Conservation (phyloP, 64 coral and sea anemone species). For the Montipora efflorescens region DNA sequence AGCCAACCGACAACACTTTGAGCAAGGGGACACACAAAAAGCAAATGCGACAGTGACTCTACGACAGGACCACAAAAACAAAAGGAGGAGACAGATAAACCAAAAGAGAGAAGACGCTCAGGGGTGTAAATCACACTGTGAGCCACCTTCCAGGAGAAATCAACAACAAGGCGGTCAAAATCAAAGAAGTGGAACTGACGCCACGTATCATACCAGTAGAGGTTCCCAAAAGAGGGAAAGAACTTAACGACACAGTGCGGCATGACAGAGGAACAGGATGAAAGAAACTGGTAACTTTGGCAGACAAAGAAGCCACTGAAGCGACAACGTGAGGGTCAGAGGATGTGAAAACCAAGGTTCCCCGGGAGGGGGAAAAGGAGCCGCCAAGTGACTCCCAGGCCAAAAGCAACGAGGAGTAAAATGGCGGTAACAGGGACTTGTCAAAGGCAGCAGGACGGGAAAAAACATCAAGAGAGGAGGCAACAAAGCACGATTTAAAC, state of each 20-base stretch:
- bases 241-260: neutral
- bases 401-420: neutral
- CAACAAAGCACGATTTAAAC: no score
- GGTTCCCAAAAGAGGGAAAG: neutral
- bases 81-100: neutral
- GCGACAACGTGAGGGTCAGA: no score
- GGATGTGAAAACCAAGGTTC: neutral
- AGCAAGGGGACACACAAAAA: neutral
- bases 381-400: neutral
- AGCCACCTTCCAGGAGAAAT: conserved; percentile 20
- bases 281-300: neutral
- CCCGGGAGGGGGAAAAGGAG: no score
- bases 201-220: conserved; percentile 33
- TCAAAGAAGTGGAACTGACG: neutral
- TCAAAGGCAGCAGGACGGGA: neutral
- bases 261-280: no score
- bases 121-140: conserved; percentile 6
- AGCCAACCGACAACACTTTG: neutral
- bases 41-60: neutral
- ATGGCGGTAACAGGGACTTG: neutral
- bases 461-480: neutral
- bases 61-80: neutral
- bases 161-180: conserved; percentile 3
- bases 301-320: neutral
- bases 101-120: neutral